Base-by-base conservation (phyloP, 2,113 vertebrate species). In the Sinocyclocheilus anophthalmus region DNA sequence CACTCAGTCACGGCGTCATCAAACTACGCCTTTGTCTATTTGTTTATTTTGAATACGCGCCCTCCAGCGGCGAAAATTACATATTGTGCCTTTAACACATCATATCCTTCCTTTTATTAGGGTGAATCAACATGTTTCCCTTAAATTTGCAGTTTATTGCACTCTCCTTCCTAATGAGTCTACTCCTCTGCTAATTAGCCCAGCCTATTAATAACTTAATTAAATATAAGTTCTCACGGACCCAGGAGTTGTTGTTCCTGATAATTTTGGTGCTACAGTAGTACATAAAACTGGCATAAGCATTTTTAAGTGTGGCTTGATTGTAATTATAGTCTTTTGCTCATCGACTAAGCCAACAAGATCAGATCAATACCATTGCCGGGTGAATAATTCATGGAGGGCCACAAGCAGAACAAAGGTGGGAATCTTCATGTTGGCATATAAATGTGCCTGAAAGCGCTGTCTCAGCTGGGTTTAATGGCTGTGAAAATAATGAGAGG, bases 331-430 rank as follows among this genome's bases (percentile, higher is more conserved):
- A 79, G 14, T 55, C 84, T 84, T 91, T 90, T 72, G 87, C 83
- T 85, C 92, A 90, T 91, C 85, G 91, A 93, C 89, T 86, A 87
- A 89, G 79, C 63, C 63, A 81, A 39, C 6, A 72, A 77, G 81
- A 89, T 81, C 77, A 76, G 85, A 91, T 94, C 91, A 87, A 93
- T 93, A 89, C 33, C 86, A 76, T 87, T 84, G 70, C 85, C 0
- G 63, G 83, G 86, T 87, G 89, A 92, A 94, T 94, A 93, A 94
- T 94, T 94, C 88, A 93, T 93, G 87, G 53, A 90, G 84, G 81
- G 73, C 86, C 77, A 57, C 67, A 22, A 59, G 18, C 87, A 88
- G 84, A 88, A 83, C 89, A 88, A 88, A 91, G 88, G 87, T 85
- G 69, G 33, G 85, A 88, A 91, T 89, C 85, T 91, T 89, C 90